Base-by-base conservation (phyloP, 1,140 invertebrate genomes). In the Drosophila guanche region DNA sequence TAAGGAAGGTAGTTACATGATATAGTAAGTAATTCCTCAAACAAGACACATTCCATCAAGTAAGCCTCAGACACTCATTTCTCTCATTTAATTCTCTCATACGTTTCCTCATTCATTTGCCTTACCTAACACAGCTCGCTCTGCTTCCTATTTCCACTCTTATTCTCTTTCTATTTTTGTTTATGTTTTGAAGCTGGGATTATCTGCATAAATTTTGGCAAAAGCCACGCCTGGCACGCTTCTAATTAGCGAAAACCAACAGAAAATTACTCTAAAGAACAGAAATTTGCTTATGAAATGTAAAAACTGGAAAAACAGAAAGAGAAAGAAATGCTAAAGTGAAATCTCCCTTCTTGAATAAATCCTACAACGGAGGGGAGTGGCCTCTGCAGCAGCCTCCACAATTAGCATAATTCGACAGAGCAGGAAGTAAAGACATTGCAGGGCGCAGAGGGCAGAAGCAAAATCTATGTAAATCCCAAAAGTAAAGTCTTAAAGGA, bases 121-220 rank as follows among this genome's bases (percentile, higher is more conserved):
- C 16, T 20, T 1, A 20, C 16, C 16, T 20, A 1, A 68, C 10
- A 10, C 16, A 20, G 16, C 16, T 20, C 16, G 16, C 1, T 20
- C 16, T 20, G 16, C 16, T 20, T 20, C 16, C 16, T 20, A 20
- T 20, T 20, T 1, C 16, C 0, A 5, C 5, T 6, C 65, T 55
- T n/a, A 46, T 61, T 22, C 25, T 12, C 22, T 48, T 5, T 46
- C 46, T 68, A n/a, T 67, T 37, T 7, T 5, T 42, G 23, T 56
- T 43, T 22, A 23, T 33, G 23, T 23, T 40, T 55, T 33, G 43
- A 37, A 47, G 59, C 67, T 47, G 58, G 54, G 47, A 69, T 72
- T 85, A 76, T 80, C 66, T 84, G 59, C 80, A 84, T 85, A 84
- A 84, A 84, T 84, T 84, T 86, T 33, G 33, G 33, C 6, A 33